A percentile compares a stretch with the other conserved stretches of the same genome.
Conservation (phyloP, 1,140 invertebrate species). For the Hyposmocoma kahamanoa region DNA sequence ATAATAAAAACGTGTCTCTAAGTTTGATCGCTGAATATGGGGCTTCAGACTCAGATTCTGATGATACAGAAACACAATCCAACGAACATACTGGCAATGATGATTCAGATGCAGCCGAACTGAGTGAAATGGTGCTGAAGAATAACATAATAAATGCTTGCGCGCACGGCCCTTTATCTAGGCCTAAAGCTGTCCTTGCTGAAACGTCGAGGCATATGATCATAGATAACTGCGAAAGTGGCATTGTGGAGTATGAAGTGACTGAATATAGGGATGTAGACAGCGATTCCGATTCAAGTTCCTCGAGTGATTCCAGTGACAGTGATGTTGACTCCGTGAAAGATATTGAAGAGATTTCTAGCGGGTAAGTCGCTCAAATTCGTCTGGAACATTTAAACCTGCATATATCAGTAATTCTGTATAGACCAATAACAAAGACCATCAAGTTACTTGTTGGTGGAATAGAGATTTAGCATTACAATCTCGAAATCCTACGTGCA, state of each 20-base stretch:
- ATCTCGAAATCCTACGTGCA: too few relatives aligned
- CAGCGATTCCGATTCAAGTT: conserved; percentile 44
- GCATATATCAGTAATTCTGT: too few relatives aligned
- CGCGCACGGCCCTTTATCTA: conserved; percentile 55
- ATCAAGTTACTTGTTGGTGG: too few relatives aligned
- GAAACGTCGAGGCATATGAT: conserved; percentile 53
- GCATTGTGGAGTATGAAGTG: conserved; percentile 55
- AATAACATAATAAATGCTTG: conserved; percentile 70
- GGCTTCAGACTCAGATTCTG: conserved; percentile 57
- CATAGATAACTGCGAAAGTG: conserved; percentile 53
- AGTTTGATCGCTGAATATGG: conserved; percentile 63
- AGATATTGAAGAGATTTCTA: conserved; percentile 52
- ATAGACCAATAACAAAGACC: too few relatives aligned
- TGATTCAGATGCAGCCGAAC: conserved; percentile 53
- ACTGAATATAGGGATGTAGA: conserved; percentile 55
- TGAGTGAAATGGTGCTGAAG: conserved; percentile 66
- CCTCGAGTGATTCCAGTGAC: conserved; percentile 55
- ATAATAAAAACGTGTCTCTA: conserved; percentile 64
- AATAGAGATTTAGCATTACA: too few relatives aligned
- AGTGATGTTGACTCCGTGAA: conserved; percentile 60
- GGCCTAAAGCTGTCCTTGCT: conserved; percentile 19
- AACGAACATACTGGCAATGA: conserved; percentile 47
- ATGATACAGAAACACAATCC: conserved; percentile 44
- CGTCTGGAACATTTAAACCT: too few relatives aligned
- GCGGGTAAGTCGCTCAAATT: conserved; percentile 54